Evolutionary conservation across 2,888 invertebrate species (phyloP), one percentile per base, ranked within the genome.

Genomic region (Mycalesis mineus): DNA sequence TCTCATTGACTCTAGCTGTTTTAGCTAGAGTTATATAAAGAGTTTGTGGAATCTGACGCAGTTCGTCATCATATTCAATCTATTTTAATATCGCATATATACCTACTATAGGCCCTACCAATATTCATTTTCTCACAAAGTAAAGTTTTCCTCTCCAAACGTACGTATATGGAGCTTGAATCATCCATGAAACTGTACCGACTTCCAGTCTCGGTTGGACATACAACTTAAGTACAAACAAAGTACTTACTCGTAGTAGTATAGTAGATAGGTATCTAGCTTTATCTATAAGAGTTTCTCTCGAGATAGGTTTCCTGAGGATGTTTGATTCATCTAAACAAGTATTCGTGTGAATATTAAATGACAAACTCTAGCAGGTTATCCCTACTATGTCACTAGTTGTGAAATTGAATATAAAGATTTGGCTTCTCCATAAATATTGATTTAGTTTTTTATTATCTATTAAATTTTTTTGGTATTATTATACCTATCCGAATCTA

Each of bases 241-340:
- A 2, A 14, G 0, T 1, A 15, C 5, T 47, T 31, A 36, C 7
- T 36, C 22, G 37, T 49, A 37, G 37, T 49, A 37, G 13, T 7
- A n/a, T 22, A n/a, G 22, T 22, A 50, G 28, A 50, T 14, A 50
- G 22, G 49, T 22, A 39, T 36, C 9, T 36, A 9, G 1, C 36
- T 11, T 2, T 9, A 36, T 11, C 22, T 22, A 22, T 22, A 22
- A 4, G 3, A 22, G 22, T 4, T 22, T 22, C 22, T 22, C 22
- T 4, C 22, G n/a, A n/a, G n/a, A 22, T 22, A 22, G 48, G 36
- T 48, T 48, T 48, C 48, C 48, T 48, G 11, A 39, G 49, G 49
- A 50, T 50, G 49, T 28, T 50, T 50, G 39, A 11, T 50, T 50
- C 28, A n/a, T 39, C 4, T 44, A 29, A 44, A 14, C 7, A 39